A percentile compares a stretch with the other conserved stretches of the same genome.
These are phyloP conservation scores for Dromas ardeola DNA, from an alignment of 2,113 vertebrate species.

Conservation along the genomic window DNA sequence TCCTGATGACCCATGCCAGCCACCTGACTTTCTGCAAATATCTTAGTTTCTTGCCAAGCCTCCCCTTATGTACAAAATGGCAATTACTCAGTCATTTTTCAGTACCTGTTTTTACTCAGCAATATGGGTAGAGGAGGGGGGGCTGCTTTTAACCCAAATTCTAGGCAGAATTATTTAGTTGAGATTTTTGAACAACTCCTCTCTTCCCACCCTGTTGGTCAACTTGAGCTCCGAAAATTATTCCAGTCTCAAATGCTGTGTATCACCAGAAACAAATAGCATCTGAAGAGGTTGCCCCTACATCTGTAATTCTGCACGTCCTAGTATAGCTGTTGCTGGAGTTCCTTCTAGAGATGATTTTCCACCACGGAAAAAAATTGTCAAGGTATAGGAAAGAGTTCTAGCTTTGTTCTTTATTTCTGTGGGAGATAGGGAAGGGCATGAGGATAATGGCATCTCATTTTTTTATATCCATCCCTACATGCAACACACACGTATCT, in stretches of 20 bases:
- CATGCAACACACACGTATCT: fast-evolving
- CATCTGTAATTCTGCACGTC: not conserved
- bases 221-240: not conserved
- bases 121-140: fast-evolving
- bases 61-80: not conserved
- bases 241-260: not conserved
- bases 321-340: not conserved
- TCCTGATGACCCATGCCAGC: not conserved
- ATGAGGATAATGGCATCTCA: not conserved
- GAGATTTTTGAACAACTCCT: not conserved
- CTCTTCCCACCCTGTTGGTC: not conserved
- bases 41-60: not conserved
- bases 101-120: not conserved
- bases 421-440: not conserved
- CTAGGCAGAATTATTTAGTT: not conserved
- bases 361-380: not conserved
- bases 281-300: not conserved
- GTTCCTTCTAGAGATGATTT: not conserved
- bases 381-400: not conserved
- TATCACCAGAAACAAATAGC: not conserved
- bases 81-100: not conserved
- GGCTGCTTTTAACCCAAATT: not conserved
- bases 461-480: not conserved
- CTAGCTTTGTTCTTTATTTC: not conserved
- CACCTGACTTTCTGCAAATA: not conserved